Evolutionary conservation across 1,140 invertebrate genomes (phyloP).

Genomic region (Aphis craccivora): DNA sequence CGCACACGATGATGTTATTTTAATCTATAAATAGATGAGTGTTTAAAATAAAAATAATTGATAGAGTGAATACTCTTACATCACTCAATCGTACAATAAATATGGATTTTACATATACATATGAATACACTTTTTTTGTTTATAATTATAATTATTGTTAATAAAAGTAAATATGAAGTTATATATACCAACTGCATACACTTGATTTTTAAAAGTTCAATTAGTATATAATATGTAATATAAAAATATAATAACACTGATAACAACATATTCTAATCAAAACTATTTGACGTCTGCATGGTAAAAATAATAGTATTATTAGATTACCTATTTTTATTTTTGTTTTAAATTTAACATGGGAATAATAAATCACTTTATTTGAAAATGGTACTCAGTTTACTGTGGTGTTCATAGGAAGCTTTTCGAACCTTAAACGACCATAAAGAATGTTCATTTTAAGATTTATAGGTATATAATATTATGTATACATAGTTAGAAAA

Average conservation of each 20-base stretch:
- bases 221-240: neutral
- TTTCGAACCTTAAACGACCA: neutral
- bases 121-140: neutral
- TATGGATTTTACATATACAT: too few species aligned
- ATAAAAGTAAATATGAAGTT: too few species aligned
- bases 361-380: neutral
- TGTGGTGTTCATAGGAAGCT: neutral
- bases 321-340: neutral
- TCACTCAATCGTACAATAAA: neutral
- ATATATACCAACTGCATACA: too few species aligned
- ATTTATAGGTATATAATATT: neutral
- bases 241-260: neutral
- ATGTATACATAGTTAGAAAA: neutral
- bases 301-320: neutral
- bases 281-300: accelerated
- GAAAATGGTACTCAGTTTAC: neutral
- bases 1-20: neutral
- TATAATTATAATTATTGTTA: neutral
- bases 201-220: neutral
- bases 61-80: neutral
- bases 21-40: neutral
- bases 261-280: neutral
- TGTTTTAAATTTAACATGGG: neutral
- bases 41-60: neutral
- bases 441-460: neutral